Percentiles rank a stretch among this genome's conserved stretches.
Conservation (phyloP, 2,888 invertebrate genomes). For the Heliconius ismenius region DNA sequence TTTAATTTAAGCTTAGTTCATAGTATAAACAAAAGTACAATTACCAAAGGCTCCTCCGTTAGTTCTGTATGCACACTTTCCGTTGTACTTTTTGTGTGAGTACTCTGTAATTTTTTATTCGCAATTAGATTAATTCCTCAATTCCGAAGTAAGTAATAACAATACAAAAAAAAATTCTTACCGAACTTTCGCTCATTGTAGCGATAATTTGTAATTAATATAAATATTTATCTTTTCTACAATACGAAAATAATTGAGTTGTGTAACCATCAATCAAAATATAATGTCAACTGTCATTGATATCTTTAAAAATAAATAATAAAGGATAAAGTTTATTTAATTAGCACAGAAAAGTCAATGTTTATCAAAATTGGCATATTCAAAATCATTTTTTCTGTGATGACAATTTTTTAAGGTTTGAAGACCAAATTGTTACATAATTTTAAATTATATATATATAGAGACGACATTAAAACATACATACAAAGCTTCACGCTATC, state of each 20-base stretch:
- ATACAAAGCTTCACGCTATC: too few relatives aligned
- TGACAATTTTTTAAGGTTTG: too few relatives aligned
- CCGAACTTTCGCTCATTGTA: slow-evolving; percentile 66
- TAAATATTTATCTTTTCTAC: slow-evolving; percentile 12
- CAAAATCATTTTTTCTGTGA: too few relatives aligned
- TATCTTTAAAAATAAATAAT: neutral
- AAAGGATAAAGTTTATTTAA: neutral
- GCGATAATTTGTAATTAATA: slow-evolving; percentile 50
- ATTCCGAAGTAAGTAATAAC: neutral
- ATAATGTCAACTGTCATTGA: slow-evolving; percentile 2
- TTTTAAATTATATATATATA: too few relatives aligned
- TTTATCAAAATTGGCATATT: too few relatives aligned
- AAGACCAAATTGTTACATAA: too few relatives aligned
- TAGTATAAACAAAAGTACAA: neutral
- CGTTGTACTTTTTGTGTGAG: slow-evolving; percentile 57
- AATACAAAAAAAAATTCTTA: slow-evolving; percentile 46
- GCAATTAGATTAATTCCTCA: neutral
- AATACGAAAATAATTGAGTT: neutral
- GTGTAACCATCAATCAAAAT: neutral
- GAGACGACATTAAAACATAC: too few relatives aligned
- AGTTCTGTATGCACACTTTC: slow-evolving; percentile 56
- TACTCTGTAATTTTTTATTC: slow-evolving; percentile 52
- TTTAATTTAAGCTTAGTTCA: neutral
- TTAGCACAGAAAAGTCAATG: neutral
- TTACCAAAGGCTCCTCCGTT: slow-evolving; percentile 56